phyloP scores from a whole-genome alignment of 1,140 invertebrate genomes.

The Panulirus ornatus region DNA sequence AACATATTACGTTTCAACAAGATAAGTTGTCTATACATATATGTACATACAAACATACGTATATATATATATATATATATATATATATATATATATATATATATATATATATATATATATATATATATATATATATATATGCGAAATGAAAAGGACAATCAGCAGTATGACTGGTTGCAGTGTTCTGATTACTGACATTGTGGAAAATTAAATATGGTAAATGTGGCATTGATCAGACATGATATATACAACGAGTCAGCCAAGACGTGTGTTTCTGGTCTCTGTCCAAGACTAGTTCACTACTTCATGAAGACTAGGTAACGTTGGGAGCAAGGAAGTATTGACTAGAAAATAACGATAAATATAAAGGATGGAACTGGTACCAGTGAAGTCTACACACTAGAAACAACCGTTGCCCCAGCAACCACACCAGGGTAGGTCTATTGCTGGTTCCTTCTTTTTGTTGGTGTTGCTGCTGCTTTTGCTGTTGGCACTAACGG shows the following conservation, averaged over 20 bases:
- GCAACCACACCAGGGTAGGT: slow-evolving; percentile 91
- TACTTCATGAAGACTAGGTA: slow-evolving; percentile 68
- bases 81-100: slow-evolving; percentile 49
- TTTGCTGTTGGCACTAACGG: slow-evolving; percentile 74
- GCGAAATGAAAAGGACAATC: neutral
- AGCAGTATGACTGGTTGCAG: slow-evolving; percentile 60
- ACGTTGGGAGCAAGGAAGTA: slow-evolving; percentile 59
- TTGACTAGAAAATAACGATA: slow-evolving; percentile 66
- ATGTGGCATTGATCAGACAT: slow-evolving; percentile 61
- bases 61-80: slow-evolving; percentile 43
- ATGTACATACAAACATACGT: neutral
- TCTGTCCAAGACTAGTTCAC: slow-evolving; percentile 63
- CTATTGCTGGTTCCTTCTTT: slow-evolving; percentile 77
- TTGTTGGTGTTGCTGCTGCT: slow-evolving; percentile 68
- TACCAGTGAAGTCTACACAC: slow-evolving; percentile 65
- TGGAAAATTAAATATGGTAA: slow-evolving; percentile 58
- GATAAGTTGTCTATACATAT: neutral
- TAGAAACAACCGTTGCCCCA: slow-evolving; percentile 91
- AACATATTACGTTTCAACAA: too few relatives aligned
- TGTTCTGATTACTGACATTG: slow-evolving; percentile 57
- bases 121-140: slow-evolving; percentile 20
- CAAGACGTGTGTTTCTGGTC: slow-evolving; percentile 67
- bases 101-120: slow-evolving; percentile 32
- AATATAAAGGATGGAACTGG: slow-evolving; percentile 72
- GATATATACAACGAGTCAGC: slow-evolving; percentile 68